A percentile compares a stretch with the other conserved stretches of the same genome.
These are phyloP conservation scores for Drosophila sechellia DNA, from an alignment of 1,140 invertebrate genomes.

Conservation along the genomic window DNA sequence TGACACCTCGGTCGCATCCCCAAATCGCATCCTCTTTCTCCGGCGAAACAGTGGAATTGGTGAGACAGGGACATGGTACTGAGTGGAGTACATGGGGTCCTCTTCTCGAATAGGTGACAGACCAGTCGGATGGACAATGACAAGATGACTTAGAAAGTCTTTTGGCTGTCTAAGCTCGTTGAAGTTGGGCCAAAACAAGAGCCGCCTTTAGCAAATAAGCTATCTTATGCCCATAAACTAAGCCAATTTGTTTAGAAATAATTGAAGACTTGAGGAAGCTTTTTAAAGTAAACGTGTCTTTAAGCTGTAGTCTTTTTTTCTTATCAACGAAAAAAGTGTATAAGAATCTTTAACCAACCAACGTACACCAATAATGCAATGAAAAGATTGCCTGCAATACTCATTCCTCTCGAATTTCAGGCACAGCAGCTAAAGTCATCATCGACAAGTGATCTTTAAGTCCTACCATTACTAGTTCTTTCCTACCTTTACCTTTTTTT, in stretches of 20 bases:
- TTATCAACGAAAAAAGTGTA: too few species aligned
- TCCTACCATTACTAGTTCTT: not conserved
- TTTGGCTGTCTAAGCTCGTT: not conserved
- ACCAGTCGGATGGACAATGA: constrained; percentile 11
- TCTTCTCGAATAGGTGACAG: constrained; percentile 9
- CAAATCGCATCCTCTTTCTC: constrained; percentile 1
- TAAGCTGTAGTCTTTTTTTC: too few species aligned
- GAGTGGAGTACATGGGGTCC: constrained; percentile 13
- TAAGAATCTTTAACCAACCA: too few species aligned
- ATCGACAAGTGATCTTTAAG: constrained; percentile 2
- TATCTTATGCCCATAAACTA: too few species aligned
- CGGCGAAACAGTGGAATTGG: not conserved
- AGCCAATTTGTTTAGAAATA: too few species aligned
- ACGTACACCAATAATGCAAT: not conserved
- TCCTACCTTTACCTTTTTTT: not conserved
- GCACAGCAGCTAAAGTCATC: constrained; percentile 5
- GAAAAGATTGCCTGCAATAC: too few species aligned
- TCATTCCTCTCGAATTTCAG: not conserved
- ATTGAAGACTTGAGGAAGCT: too few species aligned
- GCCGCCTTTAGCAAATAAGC: too few species aligned
- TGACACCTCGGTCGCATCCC: constrained; percentile 9
- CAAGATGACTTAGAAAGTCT: not conserved
- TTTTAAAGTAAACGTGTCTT: too few species aligned
- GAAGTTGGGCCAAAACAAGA: not conserved
- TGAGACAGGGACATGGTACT: constrained; percentile 7